Base-by-base conservation (phyloP, 2,888 invertebrate species). In the Parasteatoda lunata region DNA sequence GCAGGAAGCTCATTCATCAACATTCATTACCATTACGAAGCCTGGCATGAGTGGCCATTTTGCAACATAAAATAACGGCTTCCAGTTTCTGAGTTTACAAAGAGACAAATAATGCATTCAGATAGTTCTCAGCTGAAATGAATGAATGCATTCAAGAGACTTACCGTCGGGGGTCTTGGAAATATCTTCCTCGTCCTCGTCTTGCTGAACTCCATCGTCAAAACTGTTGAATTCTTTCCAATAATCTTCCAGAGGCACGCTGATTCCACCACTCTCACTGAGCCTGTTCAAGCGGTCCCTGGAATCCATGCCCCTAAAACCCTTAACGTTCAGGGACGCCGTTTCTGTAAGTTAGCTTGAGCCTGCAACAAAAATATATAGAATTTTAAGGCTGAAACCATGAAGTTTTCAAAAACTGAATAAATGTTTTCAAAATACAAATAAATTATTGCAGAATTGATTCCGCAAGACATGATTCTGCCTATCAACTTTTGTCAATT, bases 141-240 rank as follows among this genome's bases (percentile, higher is more conserved):
- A 0, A 59, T 59, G 59, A 59, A 59, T 59, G n/a, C 9, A n/a
- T 13, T 7, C 59, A 59, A 13, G 9, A 59, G 6, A 79, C 73
- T 82, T 45, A 87, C 86, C 86, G 59, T 87, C 86, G n/a, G 86
- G 86, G 45, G 86, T 87, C 68, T 87, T 87, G 1, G 86, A 77
- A 15, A 72, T 64, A 54, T 87, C 86, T 9, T 87, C 86, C 11
- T 86, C 85, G 15, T 87, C 86, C 45, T 87, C 86, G n/a, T 81
- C 81, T 47, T 48, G 65, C 30, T 71, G 86, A 11, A 59, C 72
- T 11, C 68, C 77, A 47, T 87, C 86, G 69, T 82, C 86, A 77
- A 87, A 87, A 68, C 77, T 87, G 51, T 69, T 87, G 81, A 81
- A 87, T 47, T 87, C 86, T 54, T 87, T 65, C 86, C 86, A 87